Evolutionary conservation across 1,140 invertebrate genomes (phyloP).

Genomic region (Papilio polytes): DNA sequence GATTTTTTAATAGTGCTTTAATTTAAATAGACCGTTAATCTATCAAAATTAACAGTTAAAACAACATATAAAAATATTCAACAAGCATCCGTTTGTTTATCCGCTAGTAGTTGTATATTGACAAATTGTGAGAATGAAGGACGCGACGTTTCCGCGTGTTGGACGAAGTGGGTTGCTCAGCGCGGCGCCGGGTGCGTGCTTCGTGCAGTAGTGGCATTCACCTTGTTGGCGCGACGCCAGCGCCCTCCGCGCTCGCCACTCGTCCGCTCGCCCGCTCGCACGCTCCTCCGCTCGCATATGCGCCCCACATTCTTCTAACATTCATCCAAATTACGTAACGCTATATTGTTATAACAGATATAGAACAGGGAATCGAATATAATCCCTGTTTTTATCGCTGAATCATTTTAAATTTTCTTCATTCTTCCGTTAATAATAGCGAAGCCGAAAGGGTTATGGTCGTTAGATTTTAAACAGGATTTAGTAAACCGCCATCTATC

Average conservation of each 20-base stretch:
- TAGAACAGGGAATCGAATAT: slow-evolving; percentile 39
- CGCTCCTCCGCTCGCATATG: slow-evolving; percentile 39
- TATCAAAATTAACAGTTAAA: slow-evolving; percentile 2
- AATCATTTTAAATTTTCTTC: slow-evolving; percentile 7
- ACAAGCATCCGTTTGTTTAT: slow-evolving; percentile 18
- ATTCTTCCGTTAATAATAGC: background rate
- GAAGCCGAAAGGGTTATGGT: background rate
- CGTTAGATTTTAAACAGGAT: slow-evolving; percentile 25
- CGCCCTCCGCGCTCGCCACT: slow-evolving; percentile 48
- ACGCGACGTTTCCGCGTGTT: slow-evolving; percentile 71
- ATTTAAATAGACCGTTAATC: background rate
- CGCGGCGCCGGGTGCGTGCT: slow-evolving; percentile 51
- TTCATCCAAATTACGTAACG: slow-evolving; percentile 59
- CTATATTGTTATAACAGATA: slow-evolving; percentile 55
- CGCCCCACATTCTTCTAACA: slow-evolving; percentile 54
- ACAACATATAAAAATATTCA: background rate
- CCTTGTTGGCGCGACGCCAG: slow-evolving; percentile 79
- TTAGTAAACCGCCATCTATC: slow-evolving; percentile 27
- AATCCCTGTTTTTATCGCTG: slow-evolving; percentile 49
- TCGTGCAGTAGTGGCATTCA: slow-evolving; percentile 79
- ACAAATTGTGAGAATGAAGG: slow-evolving; percentile 50
- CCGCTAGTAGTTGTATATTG: slow-evolving; percentile 38
- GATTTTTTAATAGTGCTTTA: background rate
- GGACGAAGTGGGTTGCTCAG: slow-evolving; percentile 71
- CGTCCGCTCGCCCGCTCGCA: slow-evolving; percentile 28